Evolutionary conservation across 2,888 invertebrate genomes (phyloP), one percentile per base, ranked within the genome.

Genomic region (Aromia moschata): DNA sequence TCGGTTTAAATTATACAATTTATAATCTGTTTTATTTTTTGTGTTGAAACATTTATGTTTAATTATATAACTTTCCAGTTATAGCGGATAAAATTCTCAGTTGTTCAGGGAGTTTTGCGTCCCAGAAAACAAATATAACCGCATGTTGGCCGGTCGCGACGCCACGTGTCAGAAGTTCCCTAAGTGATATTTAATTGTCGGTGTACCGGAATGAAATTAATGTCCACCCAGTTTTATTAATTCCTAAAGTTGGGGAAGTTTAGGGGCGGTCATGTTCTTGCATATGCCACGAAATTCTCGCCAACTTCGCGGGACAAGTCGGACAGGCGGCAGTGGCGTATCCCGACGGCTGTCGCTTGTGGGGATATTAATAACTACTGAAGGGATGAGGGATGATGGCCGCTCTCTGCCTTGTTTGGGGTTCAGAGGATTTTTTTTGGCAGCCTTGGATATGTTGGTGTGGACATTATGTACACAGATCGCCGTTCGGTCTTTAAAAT

Each of bases 101-200:
- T 25, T 25, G 7, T 3, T 25, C 25, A 7, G 7, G 7, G 7
- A 25, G 25, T 25, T 25, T 25, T 25, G 3, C 3, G 25, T 25
- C 7, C 7, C 25, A 25, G 25, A 7, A 7, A 25, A 5, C 7
- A 25, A 25, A 25, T 25, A 25, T 7, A 25, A 7, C 25, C 7
- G 7, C 7, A 25, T 25, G 25, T 25, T 25, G 7, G 3, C 25
- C 43, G 18, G 43, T 47, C 33, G 11, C 16, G 17, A 36, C n/a
- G 20, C 17, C 14, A 18, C 7, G 18, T 18, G 11, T 7, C 10
- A 5, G 30, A 49, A 38, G 38, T 49, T 38, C 15, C 14, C 25
- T 52, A 52, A 52, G 52, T n/a, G 52, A 41, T 52, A 41, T 52
- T 52, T 52, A 52, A 52, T 52, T 52, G 52, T 37, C 17, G 41